Base-by-base conservation (phyloP, 2,797 vertebrate genomes). In the Argentina silus region DNA sequence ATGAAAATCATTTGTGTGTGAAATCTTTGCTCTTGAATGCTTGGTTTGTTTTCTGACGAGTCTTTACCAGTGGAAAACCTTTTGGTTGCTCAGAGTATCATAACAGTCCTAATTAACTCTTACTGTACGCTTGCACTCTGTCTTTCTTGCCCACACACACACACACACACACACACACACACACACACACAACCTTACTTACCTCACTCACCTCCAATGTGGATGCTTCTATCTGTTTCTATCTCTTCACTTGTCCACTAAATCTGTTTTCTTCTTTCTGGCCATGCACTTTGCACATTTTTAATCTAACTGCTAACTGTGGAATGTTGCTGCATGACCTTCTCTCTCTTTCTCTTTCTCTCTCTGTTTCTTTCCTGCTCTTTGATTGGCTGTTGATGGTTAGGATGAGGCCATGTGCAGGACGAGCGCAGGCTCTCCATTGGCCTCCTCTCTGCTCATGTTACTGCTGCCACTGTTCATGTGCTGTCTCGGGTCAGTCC, bases 391-490 rank as follows among this genome's bases (percentile, higher is more conserved):
- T 91, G 87, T 89, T 86, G 88, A 87, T 95, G 95, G 93, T 95
- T 95, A 97, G 96, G 96, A 97, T 95, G 95, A 95, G 95, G 94
- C 94, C 95, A 92, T 95, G 93, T 97, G 96, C 92, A 93, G 93
- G 90, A 90, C 91, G 93, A 97, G 94, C 95, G 91, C 88, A 94
- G 95, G 95, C 94, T 95, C 93, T 94, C 90, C 95, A 92, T 94
- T 96, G 96, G 95, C 80, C 92, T 93, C 95, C 17, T 92, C 95
- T 95, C 94, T 94, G 94, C 92, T 94, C 95, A 95, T 96, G 95
- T 96, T 96, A 95, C 96, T 96, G 95, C 96, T 95, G 95, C 96
- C 96, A 95, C 94, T 96, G 95, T 96, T 96, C 94, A 94, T 98
- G 93, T 97, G 94, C 94, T 97, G 92, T 95, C 94, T 94, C 95